phyloP scores from a whole-genome alignment of 2,113 vertebrate genomes.

The Polypterus senegalus region DNA sequence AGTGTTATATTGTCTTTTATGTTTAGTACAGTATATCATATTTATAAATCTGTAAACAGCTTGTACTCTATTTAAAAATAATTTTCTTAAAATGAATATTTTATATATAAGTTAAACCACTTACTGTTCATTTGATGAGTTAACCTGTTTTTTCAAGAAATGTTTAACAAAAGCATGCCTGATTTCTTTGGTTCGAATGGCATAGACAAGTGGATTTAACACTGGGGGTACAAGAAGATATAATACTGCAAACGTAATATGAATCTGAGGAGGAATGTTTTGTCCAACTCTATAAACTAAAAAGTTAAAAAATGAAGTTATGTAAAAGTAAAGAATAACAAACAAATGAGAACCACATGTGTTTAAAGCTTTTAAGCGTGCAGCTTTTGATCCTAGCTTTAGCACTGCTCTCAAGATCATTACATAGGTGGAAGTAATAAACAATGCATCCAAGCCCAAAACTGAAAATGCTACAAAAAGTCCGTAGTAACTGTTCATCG shows the following conservation, averaged over 20 bases:
- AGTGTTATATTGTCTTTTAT: no score
- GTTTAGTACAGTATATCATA: no score
- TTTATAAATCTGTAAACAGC: no score
- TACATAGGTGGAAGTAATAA: constrained; percentile 23
- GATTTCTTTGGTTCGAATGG: background rate
- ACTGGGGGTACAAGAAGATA: constrained; percentile 2
- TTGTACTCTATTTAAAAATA: no score
- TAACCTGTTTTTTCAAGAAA: background rate
- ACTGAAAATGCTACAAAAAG: constrained; percentile 28
- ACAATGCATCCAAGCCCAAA: constrained; percentile 23
- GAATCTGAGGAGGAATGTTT: constrained; percentile 4
- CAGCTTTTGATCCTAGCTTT: constrained; percentile 17
- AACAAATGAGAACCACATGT: background rate
- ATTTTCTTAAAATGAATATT: no score
- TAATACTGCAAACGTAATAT: background rate
- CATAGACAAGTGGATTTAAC: constrained; percentile 1
- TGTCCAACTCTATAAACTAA: constrained; percentile 27
- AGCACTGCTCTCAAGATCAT: constrained; percentile 24
- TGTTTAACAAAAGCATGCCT: background rate
- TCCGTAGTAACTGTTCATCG: constrained; percentile 24
- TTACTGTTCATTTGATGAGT: background rate
- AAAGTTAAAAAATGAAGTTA: constrained; percentile 10
- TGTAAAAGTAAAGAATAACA: constrained; percentile 13
- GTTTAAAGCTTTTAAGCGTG: constrained; percentile 1
- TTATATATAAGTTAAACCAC: no score